Evolutionary conservation across 2,797 vertebrate genomes (phyloP), one percentile per base, ranked within the genome.

Genomic region (Lophotriccus pileatus): DNA sequence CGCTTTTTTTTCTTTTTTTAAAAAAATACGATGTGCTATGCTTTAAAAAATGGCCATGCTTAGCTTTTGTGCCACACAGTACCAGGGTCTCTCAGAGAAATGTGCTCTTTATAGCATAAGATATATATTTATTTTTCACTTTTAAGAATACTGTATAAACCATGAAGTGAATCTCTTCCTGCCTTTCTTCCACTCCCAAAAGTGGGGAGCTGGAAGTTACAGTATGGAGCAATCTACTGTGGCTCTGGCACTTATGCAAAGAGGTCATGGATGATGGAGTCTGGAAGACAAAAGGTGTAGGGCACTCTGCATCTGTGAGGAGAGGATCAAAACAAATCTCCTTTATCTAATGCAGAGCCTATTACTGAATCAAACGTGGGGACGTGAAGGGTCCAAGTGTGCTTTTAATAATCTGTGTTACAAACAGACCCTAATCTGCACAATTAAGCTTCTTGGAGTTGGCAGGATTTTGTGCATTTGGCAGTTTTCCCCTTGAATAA

Each of bases 331-430:
- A 94, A 93, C 88, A 94, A 93, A 94, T 90, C 92, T 93, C 80
- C 86, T 97, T 94, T 95, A 91, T 95, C 85, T 86, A 95, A 82
- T 70, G 85, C 84, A 89, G 80, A 96, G 93, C 84, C 80, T 89
- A 83, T 93, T 96, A 77, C 76, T 63, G 90, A 94, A 87, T 91
- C 87, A 94, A 89, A 88, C 1, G 4, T 5, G 5, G 86, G 46
- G 62, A 78, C 15, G 3, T 56, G 84, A 94, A 93, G 78, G 89
- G 89, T 97, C 92, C 91, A 93, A 97, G 89, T 63, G 85, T 96
- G 76, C 80, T 95, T 95, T 96, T 92, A 93, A 94, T 97, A 97
- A 97, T 97, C 94, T 96, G 93, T 90, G 93, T 96, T 95, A 96
- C 96, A 97, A 96, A 96, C 95, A 96, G 92, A 96, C 89, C 2